Base-by-base conservation (phyloP, 2,888 invertebrate genomes). In the Liodrosophila aerea region DNA sequence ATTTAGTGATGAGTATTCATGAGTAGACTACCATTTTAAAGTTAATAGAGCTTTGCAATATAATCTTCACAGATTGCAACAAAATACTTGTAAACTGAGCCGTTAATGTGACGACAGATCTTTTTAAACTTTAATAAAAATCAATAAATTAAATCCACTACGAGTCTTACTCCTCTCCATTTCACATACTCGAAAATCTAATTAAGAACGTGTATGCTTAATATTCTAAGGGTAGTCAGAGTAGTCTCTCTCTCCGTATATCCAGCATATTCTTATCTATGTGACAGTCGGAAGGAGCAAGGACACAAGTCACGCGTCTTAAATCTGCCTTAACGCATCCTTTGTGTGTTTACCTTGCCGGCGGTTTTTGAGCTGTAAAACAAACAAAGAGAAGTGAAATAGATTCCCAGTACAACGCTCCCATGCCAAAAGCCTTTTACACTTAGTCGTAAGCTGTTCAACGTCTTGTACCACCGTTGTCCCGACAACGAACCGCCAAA, bases 371-470 rank as follows among this genome's bases (percentile, higher is more conserved):
- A 18, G 39, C 40, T 44, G 50, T 50, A 66, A 65, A 51, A 45
- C 61, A 70, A 70, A 69, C 69, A 69, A 22, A 22, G 44, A 36
- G 39, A 36, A 31, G 50, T 27, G 34, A 52, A 69, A 71, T 66
- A 69, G 56, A 56, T 65, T 60, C 30, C 16, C 36, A 27, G 51
- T n/a, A 15, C n/a, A n/a, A n/a, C n/a, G n/a, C 31, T 44, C 53
- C 41, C 34, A 36, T 50, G 45, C 27, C 40, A 59, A 46, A 51
- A 59, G 73, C 60, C 54, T 51, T 64, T 64, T 54, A 78, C 80
- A 82, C 76, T 78, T 76, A 60, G 57, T 50, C 58, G 43, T 76
- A 83, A 78, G 69, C 63, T 57, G 56, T 41, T 64, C 54, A 30
- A 40, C 56, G 43, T 77, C 75, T 76, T 78, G 27, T 22, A 37